A percentile compares a stretch with the other conserved stretches of the same genome.
Conservation (phyloP, 2,113 vertebrate genomes). For the Strigops habroptila region DNA sequence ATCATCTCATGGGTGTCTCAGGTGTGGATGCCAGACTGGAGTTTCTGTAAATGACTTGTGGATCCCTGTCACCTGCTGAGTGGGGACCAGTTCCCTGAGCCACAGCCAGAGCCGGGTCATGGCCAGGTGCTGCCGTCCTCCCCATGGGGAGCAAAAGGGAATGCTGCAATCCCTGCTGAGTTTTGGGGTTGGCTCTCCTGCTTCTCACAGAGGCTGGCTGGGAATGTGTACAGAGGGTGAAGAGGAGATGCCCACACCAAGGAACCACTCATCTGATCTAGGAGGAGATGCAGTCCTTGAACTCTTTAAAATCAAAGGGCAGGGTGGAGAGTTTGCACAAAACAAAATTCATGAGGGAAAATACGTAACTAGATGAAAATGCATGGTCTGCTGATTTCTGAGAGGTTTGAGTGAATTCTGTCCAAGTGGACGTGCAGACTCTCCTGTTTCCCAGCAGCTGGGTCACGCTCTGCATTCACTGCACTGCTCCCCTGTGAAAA, state of each 20-base stretch:
- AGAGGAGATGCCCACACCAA: not conserved
- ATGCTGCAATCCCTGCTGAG: not conserved
- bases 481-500: not conserved
- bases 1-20: not conserved
- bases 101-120: not conserved
- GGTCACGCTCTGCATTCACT: not conserved
- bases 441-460: not conserved
- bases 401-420: not conserved
- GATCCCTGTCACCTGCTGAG: not conserved
- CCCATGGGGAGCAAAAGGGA: not conserved
- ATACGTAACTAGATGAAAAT: not conserved
- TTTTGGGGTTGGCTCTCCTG: not conserved
- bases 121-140: fast-evolving
- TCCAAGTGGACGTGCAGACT: not conserved
- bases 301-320: not conserved
- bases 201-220: not conserved
- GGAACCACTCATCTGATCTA: not conserved
- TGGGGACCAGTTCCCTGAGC: not conserved
- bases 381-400: not conserved
- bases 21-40: not conserved
- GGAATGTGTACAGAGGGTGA: not conserved
- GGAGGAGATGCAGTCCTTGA: not conserved
- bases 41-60: not conserved
- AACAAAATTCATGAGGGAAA: not conserved
- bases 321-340: not conserved